Conservation (phyloP, 1,140 invertebrate species). For the Listronotus bonariensis region DNA sequence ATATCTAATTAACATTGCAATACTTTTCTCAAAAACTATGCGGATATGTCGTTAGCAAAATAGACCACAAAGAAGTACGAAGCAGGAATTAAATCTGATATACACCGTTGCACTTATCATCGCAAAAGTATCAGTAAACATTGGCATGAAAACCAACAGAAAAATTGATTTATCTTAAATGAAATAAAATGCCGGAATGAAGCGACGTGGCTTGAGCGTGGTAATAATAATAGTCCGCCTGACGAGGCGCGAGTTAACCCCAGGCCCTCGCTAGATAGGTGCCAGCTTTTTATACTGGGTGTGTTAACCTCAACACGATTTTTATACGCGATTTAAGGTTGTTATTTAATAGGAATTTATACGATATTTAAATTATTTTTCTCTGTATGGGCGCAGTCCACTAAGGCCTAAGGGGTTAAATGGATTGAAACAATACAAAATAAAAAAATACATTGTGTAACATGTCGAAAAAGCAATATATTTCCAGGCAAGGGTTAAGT, state of each 20-base stretch:
- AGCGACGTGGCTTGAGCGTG: constrained; percentile 21
- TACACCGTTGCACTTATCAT: constrained; percentile 20
- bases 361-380: no score
- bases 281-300: constrained; percentile 23
- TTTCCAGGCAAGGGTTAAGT: no score
- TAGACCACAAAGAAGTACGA: constrained; percentile 16
- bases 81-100: constrained; percentile 19
- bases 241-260: constrained; percentile 39
- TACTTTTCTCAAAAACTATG: background rate
- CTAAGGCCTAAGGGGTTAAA: no score
- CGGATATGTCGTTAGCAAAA: constrained; percentile 15
- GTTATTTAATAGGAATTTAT: background rate
- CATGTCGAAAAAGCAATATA: no score
- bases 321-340: background rate
- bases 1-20: no score
- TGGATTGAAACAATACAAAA: no score
- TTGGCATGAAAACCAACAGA: constrained; percentile 41
- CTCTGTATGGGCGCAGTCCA: no score
- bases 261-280: constrained; percentile 32
- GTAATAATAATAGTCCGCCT: constrained; percentile 35
- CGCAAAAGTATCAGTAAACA: constrained; percentile 34
- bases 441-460: no score
- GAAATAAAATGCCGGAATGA: constrained; percentile 37
- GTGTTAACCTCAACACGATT: constrained; percentile 21
- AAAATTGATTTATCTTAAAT: constrained; percentile 42